Base-by-base conservation (phyloP, 2,888 invertebrate genomes). In the Melieria crassipennis region DNA sequence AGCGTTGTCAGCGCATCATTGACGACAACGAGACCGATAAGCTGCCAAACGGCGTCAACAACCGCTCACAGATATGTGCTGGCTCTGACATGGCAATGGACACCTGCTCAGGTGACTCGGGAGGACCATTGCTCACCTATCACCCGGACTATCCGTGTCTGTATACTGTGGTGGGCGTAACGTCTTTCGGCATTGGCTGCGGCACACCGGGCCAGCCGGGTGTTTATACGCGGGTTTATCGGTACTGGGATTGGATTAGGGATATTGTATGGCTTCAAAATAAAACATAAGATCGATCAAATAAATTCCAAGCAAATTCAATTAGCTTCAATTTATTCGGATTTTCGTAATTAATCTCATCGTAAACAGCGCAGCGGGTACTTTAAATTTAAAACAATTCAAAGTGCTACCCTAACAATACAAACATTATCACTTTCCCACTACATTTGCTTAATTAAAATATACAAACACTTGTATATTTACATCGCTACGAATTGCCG, bases 101-200 rank as follows among this genome's bases (percentile, higher is more conserved):
- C 46, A 83, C 83, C 10, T 83, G 83, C 74, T 79, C 78, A 16
- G 83, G 83, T 4, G 84, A 83, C 73, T 83, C 84, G 0, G 84
- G 83, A 1, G 83, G 84, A 0, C 84, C 84, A 3, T 68, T 83
- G n/a, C 60, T 83, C 7, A 75, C 75, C 1, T 80, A 79, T 58
- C 82, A 83, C 47, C 30, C 69, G 43, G 72, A 81, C 0, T 83
- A 77, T 76, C 79, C 81, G 0, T 84, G 83, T 65, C 81, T 83
- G 82, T 82, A 80, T 61, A 77, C 78, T 43, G 78, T 83, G 0
- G 75, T 81, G 69, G 83, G 82, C 9, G 73, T 83, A 4, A 83
- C 84, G 5, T 83, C 84, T 1, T 65, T 80, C 43, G 74, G 73
- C 30, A 55, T 69, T 6, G 73, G 79, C 0, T 83, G 84, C 52